Percentiles rank a stretch among this genome's conserved stretches.
These are phyloP conservation scores for Sylvia borin DNA, from an alignment of 2,797 vertebrate species.

Conservation along the genomic window DNA sequence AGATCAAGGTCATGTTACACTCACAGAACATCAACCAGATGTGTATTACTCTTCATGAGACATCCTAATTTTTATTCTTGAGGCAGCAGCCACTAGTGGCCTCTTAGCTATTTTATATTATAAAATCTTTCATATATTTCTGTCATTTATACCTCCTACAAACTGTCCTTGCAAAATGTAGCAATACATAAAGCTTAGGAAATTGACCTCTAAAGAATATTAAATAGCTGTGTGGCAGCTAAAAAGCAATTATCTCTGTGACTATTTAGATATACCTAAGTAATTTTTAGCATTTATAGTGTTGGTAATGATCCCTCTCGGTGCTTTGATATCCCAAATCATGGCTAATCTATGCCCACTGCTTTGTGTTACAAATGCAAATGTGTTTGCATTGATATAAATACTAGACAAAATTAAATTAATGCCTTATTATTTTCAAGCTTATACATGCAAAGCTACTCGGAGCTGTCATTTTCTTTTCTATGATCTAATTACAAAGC, in stretches of 20 bases:
- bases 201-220: constrained; percentile 53
- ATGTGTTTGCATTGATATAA: constrained; percentile 41
- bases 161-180: neutral
- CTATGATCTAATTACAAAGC: constrained; percentile 28
- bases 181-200: constrained; percentile 6
- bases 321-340: constrained; percentile 20
- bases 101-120: constrained; percentile 78
- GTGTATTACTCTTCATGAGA: constrained; percentile 42
- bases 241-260: constrained; percentile 51
- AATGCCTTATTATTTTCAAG: constrained; percentile 52
- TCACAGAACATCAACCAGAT: constrained; percentile 32
- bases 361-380: constrained; percentile 48
- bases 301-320: constrained; percentile 11
- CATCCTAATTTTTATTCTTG: constrained; percentile 54
- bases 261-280: constrained; percentile 33
- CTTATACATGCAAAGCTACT: constrained; percentile 35
- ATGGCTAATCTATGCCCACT: neutral
- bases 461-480: constrained; percentile 35
- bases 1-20: constrained; percentile 59
- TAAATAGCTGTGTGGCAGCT: constrained; percentile 37
- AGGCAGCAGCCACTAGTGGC: constrained; percentile 66
- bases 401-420: constrained; percentile 59
- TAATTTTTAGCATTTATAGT: constrained; percentile 52
- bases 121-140: constrained; percentile 73
- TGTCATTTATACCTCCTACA: constrained; percentile 27